Evolutionary conservation across 30 jellyfish, hydroid and myxozoan genomes (phyloP).

Genomic region (Hydractinia symbiolongicarpus): DNA sequence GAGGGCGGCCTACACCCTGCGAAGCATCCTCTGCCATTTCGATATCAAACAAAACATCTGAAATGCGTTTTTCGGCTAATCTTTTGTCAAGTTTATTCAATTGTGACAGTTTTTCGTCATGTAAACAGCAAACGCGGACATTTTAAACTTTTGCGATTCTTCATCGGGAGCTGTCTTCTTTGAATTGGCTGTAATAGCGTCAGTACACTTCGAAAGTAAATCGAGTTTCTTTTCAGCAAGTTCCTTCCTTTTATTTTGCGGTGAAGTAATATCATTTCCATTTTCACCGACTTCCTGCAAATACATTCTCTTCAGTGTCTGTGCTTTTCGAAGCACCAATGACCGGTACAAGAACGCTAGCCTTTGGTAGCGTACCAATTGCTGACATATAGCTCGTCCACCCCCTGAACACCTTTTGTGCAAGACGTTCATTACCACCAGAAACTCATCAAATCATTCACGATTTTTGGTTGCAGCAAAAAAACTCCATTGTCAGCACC

Average conservation of each 20-base stretch:
- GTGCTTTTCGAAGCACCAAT: too few species aligned
- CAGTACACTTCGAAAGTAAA: too few species aligned
- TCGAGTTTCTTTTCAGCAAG: too few species aligned
- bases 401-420: too few species aligned
- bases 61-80: neutral
- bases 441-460: too few species aligned
- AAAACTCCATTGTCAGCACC: too few species aligned
- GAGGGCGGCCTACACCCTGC: too few species aligned
- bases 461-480: too few species aligned
- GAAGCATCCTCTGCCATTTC: constrained; percentile 3
- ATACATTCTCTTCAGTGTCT: too few species aligned
- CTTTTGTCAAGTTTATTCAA: constrained; percentile 19
- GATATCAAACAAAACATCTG: constrained; percentile 38
- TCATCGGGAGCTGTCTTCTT: neutral
- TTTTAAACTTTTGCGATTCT: neutral
- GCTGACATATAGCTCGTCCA: constrained; percentile 21
- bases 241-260: neutral
- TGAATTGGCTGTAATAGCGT: too few species aligned
- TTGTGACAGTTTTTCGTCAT: constrained; percentile 29
- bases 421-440: too few species aligned
- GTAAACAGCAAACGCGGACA: too few species aligned
- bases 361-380: constrained; percentile 1
- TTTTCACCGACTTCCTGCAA: neutral
- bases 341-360: neutral
- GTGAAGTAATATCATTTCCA: neutral